Percentiles rank a stretch among this genome's conserved stretches.
Conservation (phyloP, 92 coral and sea anemone species). For the Blastomussa wellsi region DNA sequence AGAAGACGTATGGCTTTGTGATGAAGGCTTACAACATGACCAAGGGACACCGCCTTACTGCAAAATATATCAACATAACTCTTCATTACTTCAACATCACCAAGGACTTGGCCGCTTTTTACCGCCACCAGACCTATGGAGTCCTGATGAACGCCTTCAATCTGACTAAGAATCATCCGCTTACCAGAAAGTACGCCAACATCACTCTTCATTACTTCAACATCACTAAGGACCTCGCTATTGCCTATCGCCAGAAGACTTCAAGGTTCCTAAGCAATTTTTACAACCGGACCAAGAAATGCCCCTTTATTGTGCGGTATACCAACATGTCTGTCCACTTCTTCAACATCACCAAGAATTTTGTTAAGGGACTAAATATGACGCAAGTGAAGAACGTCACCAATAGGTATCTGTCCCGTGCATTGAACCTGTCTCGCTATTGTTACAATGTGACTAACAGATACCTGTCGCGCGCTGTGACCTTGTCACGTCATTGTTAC, state of each 20-base stretch:
- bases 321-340: constrained; percentile 39
- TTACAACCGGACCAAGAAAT: constrained; percentile 45
- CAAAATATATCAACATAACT: constrained; percentile 61
- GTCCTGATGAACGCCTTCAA: constrained; percentile 51
- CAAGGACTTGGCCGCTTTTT: constrained; percentile 53
- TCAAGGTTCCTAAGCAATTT: constrained; percentile 39
- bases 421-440: constrained; percentile 47
- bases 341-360: constrained; percentile 50
- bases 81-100: constrained; percentile 65
- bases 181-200: constrained; percentile 42
- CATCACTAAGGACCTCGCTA: constrained; percentile 62
- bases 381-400: constrained; percentile 19
- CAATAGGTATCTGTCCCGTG: not conserved
- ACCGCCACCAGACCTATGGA: constrained; percentile 40
- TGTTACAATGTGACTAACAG: constrained; percentile 8
- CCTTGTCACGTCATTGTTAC: constrained; percentile 57
- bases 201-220: constrained; percentile 61
- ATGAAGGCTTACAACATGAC: constrained; percentile 57
- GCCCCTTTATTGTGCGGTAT: constrained; percentile 46
- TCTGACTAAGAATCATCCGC: constrained; percentile 60
- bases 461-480: constrained; percentile 34
- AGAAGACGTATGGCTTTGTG: constrained; percentile 28
- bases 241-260: constrained; percentile 25
- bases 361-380: constrained; percentile 36
- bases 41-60: constrained; percentile 42